phyloP scores from a whole-genome alignment of 2,888 invertebrate genomes.

The Dermolepida albohirtum region DNA sequence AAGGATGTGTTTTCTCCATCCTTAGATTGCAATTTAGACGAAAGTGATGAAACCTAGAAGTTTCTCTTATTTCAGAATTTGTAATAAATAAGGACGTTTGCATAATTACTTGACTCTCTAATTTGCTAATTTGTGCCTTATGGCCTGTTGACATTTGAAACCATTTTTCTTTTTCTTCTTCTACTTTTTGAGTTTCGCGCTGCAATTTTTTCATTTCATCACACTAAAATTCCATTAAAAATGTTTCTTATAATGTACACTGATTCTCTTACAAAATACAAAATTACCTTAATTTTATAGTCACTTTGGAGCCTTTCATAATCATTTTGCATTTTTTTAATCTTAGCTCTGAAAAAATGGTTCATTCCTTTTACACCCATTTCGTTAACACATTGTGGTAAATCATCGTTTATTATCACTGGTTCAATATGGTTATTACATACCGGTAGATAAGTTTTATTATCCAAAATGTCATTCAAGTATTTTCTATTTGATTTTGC shows the following conservation, averaged over 20 bases:
- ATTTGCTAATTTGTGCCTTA: conserved; percentile 57
- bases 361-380: conserved; percentile 59
- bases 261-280: conserved; percentile 7
- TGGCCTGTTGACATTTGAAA: conserved; percentile 56
- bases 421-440: conserved; percentile 5
- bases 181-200: conserved; percentile 56
- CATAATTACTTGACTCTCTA: conserved; percentile 58
- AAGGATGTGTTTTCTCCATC: conserved; percentile 58
- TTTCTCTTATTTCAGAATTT: neutral
- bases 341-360: conserved; percentile 60
- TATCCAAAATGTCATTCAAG: conserved; percentile 19
- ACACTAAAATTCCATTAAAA: conserved; percentile 49
- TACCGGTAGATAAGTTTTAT: neutral
- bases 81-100: neutral
- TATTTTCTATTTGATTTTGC: conserved; percentile 28
- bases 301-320: conserved; percentile 56
- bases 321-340: conserved; percentile 58
- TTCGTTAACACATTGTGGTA: conserved; percentile 54
- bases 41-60: conserved; percentile 21
- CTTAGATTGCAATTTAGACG: conserved; percentile 58
- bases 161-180: conserved; percentile 63
- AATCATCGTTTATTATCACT: conserved; percentile 28
- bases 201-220: conserved; percentile 60
- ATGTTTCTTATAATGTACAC: conserved; percentile 30
- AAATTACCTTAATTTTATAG: conserved; percentile 56